Evolutionary conservation across 2,113 vertebrate genomes (phyloP).

Genomic region (Monarcha castaneiventris): DNA sequence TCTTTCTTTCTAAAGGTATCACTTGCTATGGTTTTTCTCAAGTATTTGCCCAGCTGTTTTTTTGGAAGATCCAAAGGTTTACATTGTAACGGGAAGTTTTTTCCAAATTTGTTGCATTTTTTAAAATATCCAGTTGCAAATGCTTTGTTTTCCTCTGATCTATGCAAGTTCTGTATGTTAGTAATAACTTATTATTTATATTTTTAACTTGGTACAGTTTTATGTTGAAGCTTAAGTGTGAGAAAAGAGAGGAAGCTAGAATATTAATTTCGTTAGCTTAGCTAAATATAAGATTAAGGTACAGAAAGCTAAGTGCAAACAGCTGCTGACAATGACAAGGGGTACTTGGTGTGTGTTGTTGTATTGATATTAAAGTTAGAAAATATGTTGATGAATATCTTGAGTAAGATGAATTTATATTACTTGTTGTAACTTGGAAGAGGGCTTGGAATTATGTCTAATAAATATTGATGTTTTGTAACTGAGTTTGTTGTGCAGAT

Average conservation of each 20-base stretch:
- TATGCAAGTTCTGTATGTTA: background rate
- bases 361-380: background rate
- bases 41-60: background rate
- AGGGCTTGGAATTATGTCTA: slow-evolving; percentile 12
- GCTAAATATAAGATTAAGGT: background rate
- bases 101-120: background rate
- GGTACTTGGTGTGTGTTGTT: background rate
- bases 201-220: background rate
- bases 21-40: background rate
- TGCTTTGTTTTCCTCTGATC: background rate
- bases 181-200: background rate
- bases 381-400: slow-evolving; percentile 15
- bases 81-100: background rate
- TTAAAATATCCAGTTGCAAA: background rate
- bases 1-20: background rate
- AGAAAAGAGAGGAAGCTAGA: background rate
- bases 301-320: background rate
- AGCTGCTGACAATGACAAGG: background rate
- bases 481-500: slow-evolving; percentile 29
- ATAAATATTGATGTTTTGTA: slow-evolving; percentile 52
- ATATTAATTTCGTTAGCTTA: background rate
- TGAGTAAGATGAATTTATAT: slow-evolving; percentile 31
- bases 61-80: background rate
- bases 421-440: slow-evolving; percentile 20
- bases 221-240: background rate